Evolutionary conservation across 2,888 invertebrate genomes (phyloP).

Genomic region (Matsumyia berberina): DNA sequence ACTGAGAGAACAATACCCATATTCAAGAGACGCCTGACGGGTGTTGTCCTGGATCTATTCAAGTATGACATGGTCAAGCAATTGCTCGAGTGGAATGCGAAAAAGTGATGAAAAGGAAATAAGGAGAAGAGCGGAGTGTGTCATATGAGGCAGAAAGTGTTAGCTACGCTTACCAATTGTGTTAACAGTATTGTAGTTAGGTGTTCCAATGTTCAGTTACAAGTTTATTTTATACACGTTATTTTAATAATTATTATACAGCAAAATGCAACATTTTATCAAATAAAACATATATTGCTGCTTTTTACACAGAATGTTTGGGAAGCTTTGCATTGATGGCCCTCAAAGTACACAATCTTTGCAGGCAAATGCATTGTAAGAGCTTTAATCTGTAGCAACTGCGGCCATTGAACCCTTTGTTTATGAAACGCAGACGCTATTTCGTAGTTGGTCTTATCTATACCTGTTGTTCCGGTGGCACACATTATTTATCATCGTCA

Average conservation of each 20-base stretch:
- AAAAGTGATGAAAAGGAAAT: not conserved
- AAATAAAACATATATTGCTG: conserved; percentile 12
- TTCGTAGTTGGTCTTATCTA: not conserved
- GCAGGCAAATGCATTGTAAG: no score
- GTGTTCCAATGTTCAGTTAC: conserved; percentile 60
- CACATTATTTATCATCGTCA: not conserved
- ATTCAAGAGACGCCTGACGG: conserved; percentile 80
- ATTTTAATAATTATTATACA: not conserved
- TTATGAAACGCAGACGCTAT: not conserved
- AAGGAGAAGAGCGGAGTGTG: not conserved
- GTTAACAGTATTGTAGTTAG: conserved; percentile 68
- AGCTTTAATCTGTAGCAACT: not conserved
- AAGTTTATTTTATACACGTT: conserved; percentile 17
- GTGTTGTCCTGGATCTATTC: conserved; percentile 79
- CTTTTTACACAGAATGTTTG: conserved; percentile 9
- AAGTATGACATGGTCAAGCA: conserved; percentile 69
- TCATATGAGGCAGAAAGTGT: conserved; percentile 26
- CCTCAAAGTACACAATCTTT: no score
- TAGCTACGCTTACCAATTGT: conserved; percentile 44
- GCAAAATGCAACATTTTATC: not conserved
- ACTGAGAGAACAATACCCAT: conserved; percentile 80
- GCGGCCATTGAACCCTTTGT: conserved; percentile 4
- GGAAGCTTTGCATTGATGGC: no score
- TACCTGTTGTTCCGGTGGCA: not conserved
- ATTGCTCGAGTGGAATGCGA: not conserved